These are phyloP conservation scores for Machaerirhynchus nigripectus DNA, from an alignment of 2,113 vertebrate species.

Conservation along the genomic window DNA sequence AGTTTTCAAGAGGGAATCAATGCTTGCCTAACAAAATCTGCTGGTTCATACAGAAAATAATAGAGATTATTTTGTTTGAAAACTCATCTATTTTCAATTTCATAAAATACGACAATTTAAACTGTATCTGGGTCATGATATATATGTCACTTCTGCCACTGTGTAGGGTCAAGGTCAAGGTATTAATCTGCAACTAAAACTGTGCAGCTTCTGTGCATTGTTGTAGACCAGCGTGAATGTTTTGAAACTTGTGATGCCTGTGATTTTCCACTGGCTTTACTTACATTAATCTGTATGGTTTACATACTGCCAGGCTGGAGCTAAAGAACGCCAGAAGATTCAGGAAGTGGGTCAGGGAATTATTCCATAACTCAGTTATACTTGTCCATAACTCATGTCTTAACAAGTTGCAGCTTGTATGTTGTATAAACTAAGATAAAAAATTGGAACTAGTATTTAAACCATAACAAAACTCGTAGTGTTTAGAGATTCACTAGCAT, in stretches of 20 bases:
- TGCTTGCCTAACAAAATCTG: background rate
- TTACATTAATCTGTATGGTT: slow-evolving; percentile 49
- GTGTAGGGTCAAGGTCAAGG: background rate
- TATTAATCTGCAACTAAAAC: slow-evolving; percentile 26
- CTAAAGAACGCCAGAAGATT: slow-evolving; percentile 40
- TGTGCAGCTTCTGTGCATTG: background rate
- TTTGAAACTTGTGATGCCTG: slow-evolving; percentile 7
- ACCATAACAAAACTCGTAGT: slow-evolving; percentile 27
- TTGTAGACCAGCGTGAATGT: slow-evolving; percentile 14
- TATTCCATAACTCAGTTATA: slow-evolving; percentile 62
- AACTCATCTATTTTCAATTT: background rate
- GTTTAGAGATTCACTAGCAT: background rate
- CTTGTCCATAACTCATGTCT: slow-evolving; percentile 60
- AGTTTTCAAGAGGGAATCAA: background rate
- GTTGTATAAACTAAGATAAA: slow-evolving; percentile 63
- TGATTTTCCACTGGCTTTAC: slow-evolving; percentile 44
- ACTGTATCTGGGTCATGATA: background rate
- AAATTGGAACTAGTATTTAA: slow-evolving; percentile 48
- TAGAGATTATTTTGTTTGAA: background rate
- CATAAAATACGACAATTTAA: background rate
- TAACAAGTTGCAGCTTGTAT: slow-evolving; percentile 68
- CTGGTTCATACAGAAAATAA: background rate
- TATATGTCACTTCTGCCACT: background rate
- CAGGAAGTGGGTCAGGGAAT: slow-evolving; percentile 65
- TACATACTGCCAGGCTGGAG: slow-evolving; percentile 46